phyloP scores from a whole-genome alignment of 1,140 invertebrate species.

The honey bee (Apis mellifera) region DNA sequence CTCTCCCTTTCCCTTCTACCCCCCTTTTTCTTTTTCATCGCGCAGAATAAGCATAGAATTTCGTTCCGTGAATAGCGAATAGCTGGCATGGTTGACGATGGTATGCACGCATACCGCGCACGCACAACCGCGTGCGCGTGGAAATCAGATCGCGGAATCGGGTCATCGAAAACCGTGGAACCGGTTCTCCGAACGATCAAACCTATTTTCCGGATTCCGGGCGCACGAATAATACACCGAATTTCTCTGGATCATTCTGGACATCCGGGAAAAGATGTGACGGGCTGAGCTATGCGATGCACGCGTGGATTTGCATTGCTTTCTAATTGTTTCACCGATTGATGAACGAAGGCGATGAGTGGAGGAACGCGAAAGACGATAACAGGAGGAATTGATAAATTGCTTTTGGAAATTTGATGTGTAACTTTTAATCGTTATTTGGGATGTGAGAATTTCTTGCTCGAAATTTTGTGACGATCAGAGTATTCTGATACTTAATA shows the following conservation, averaged over 20 bases:
- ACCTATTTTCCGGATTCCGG: conserved; percentile 51
- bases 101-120: conserved; percentile 34
- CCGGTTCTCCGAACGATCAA: conserved; percentile 26
- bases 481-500: no score
- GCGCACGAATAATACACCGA: neutral
- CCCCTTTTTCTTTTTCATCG: no score
- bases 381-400: neutral
- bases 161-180: conserved; percentile 36
- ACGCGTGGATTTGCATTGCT: conserved; percentile 8
- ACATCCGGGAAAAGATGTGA: neutral
- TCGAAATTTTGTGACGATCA: no score
- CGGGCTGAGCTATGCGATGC: neutral
- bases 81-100: conserved; percentile 34
- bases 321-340: conserved; percentile 10
- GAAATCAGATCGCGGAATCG: conserved; percentile 31
- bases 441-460: neutral
- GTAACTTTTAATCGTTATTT: neutral
- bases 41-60: neutral
- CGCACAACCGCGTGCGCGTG: neutral
- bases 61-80: conserved; percentile 39
- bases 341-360: conserved; percentile 4
- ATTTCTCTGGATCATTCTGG: neutral
- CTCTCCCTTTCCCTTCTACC: neutral
- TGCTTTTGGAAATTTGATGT: conserved; percentile 13
- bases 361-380: no score